Evolutionary conservation across 2,113 vertebrate species (phyloP).

Genomic region (Oryzias celebensis): DNA sequence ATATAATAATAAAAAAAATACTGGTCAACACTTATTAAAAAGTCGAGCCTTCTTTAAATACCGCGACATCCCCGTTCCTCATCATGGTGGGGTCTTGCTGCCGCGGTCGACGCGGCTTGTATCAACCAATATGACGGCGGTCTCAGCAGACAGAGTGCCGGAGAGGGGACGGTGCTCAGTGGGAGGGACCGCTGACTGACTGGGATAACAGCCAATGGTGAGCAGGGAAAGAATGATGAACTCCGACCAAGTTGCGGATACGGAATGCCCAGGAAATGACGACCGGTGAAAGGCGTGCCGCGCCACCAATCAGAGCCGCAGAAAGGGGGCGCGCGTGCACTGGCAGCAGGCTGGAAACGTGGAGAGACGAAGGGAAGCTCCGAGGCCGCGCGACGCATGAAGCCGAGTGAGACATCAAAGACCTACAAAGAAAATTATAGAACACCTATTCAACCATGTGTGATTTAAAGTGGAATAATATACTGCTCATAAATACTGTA

Average conservation of each 20-base stretch:
- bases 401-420: too few species aligned
- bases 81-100: conserved; percentile 54
- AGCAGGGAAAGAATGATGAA: conserved; percentile 12
- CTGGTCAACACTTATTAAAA: conserved; percentile 6
- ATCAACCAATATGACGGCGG: conserved; percentile 76
- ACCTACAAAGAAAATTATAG: too few species aligned
- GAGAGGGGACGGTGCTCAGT: conserved; percentile 54
- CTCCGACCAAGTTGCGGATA: conserved; percentile 60
- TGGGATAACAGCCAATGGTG: conserved; percentile 62
- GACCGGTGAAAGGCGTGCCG: conserved; percentile 54
- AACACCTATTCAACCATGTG: too few species aligned
- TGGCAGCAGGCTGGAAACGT: conserved; percentile 76
- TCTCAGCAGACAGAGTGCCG: conserved; percentile 56
- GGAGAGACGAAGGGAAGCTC: conserved; percentile 71
- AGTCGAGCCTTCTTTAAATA: conserved; percentile 13
- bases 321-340: conserved; percentile 22
- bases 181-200: conserved; percentile 60
- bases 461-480: too few species aligned
- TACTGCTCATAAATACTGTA: too few species aligned
- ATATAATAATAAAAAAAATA: conserved; percentile 8
- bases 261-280: conserved; percentile 49
- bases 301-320: conserved; percentile 59
- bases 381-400: not conserved
- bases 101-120: conserved; percentile 63
- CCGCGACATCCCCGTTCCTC: conserved; percentile 39